Evolutionary conservation across 2,888 invertebrate species (phyloP), one percentile per base, ranked within the genome.

Genomic region (Rhamphomyia laevipes): DNA sequence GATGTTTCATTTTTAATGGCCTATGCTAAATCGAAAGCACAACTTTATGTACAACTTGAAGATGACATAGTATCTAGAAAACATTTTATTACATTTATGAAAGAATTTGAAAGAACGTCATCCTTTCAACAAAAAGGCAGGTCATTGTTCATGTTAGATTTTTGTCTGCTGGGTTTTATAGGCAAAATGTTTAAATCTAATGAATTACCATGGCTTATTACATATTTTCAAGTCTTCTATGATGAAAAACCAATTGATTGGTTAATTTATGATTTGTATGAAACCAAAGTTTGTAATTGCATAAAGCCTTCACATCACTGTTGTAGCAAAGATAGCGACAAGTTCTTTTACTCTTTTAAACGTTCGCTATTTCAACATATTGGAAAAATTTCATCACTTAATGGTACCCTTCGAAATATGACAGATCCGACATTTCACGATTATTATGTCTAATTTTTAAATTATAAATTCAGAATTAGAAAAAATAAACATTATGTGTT

Each of bases 241-340:
- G 82, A 81, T 62, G 89, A 92, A 62, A 90, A 93, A 73, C 93
- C 94, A 0, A 89, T 92, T 0, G 93, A 94, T 64, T 94, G 93
- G 94, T 73, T 94, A 1, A 68, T 93, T 11, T 90, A 92, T 61
- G 84, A 89, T 64, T 79, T 90, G 55, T 75, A 92, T 46, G 80
- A 81, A 45, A 87, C 88, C 5, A 86, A 85, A 67, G 82, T 83
- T 17, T 94, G 93, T 71, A 80, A 79, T 59, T 78, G 57, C 81
- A 78, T 40, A 86, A 86, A 63, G 74, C 78, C 5, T 75, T 27
- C 9, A 27, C 23, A 7, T 5, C 6, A 21, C 21, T n/a, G 87
- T 46, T 84, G 88, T n/a, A n/a, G 76, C 76, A 87, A 2, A 83
- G 84, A 60, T 87, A 83, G 63, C 86, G 86, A 59, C 84, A 86